Evolutionary conservation across 2,113 vertebrate genomes (phyloP), one percentile per base, ranked within the genome.

Genomic region (Misgurnus mizolepis): DNA sequence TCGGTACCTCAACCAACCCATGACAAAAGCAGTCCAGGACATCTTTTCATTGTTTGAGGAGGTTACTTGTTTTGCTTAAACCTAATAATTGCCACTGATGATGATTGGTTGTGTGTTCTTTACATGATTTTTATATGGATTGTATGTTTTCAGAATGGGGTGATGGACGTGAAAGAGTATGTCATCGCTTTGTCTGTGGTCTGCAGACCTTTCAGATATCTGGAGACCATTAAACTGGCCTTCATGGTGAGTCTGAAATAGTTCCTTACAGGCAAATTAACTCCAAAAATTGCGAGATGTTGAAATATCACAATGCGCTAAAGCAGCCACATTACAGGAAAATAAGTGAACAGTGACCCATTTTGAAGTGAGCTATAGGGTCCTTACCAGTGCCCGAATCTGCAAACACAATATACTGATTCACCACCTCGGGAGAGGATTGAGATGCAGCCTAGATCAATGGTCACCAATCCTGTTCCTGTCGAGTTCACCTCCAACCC

Each of bases 201-300:
- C 49, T 93, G 93, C 85, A 94, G 91, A 71, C 96, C 97, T 5
- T 91, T 94, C 15, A 92, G 90, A 90, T 92, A 95, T 6, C 91
- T 95, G 92, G 94, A 97, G 84, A 98, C 96, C 70, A 91, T 98
- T 84, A 93, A 91, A 70, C 4, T 99, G 89, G 96, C 95, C 5
- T 98, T 98, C 87, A 87, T 90, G 93, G 97, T 92, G 91, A 94
- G 92, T 53, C 10, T 34, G 1, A 2, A 34, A 34, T 69, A 1
- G 15, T 64, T 45, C 76, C 18, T 39, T 2, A 47, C 45, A 47
- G 7, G 45, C 45, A 34, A 34, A 34, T 34, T 34, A 34, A 34
- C 27, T 3, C 27, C 27, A 34, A 34, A 34, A 22, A n/a, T n/a
- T n/a, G n/a, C n/a, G n/a, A n/a, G n/a, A n/a, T n/a, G n/a, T n/a